Conservation (phyloP, 2,113 vertebrate genomes). For the Neogobius melanostomus region DNA sequence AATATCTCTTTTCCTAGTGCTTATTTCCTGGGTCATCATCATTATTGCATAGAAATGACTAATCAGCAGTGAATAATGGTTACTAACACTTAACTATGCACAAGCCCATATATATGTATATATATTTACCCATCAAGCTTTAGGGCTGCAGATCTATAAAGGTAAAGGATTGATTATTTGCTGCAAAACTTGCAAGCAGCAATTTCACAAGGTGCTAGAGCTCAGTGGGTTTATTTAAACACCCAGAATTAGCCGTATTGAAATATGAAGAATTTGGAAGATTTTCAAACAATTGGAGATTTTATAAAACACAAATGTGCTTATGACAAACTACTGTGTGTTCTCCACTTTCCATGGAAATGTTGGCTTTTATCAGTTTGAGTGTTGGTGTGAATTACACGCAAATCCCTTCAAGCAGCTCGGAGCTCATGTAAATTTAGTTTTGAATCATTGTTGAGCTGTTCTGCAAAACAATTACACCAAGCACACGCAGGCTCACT, state of each 20-base stretch:
- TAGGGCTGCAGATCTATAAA: conserved; percentile 9
- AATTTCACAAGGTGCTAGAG: background rate
- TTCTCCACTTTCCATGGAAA: conserved; percentile 4
- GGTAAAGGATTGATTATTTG: conserved; percentile 21
- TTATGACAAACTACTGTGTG: background rate
- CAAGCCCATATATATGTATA: conserved; percentile 31
- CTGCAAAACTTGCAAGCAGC: background rate
- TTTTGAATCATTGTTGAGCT: conserved; percentile 3
- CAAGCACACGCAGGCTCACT: background rate
- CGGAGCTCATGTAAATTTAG: conserved; percentile 1
- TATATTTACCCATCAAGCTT: conserved; percentile 34
- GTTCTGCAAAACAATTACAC: background rate
- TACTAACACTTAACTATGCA: conserved; percentile 33
- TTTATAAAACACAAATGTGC: background rate
- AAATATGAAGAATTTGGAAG: conserved; percentile 2
- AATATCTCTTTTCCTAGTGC: background rate
- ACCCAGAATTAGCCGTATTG: background rate
- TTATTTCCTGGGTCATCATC: background rate
- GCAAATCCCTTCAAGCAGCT: conserved; percentile 6
- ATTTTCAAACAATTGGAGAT: conserved; percentile 3
- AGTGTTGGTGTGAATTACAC: conserved; percentile 1
- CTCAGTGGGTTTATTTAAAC: background rate
- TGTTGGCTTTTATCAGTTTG: conserved; percentile 2
- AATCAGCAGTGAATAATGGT: conserved; percentile 21
- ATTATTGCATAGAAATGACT: background rate